Conservation (phyloP, 2,113 vertebrate genomes). For the Ardeotis arabs region DNA sequence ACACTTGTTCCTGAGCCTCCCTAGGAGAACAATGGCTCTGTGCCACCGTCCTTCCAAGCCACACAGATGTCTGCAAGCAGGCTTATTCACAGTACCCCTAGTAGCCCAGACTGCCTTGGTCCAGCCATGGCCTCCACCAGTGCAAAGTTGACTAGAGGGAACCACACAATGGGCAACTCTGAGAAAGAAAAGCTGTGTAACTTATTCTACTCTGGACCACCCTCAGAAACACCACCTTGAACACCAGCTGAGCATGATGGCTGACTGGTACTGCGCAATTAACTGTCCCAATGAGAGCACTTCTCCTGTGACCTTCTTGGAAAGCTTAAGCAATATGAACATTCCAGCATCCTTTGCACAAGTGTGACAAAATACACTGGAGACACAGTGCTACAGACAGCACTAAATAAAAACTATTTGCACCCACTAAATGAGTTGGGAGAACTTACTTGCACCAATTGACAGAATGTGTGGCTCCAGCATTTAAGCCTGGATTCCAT, state of each 20-base stretch:
- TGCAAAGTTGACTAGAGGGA: not conserved
- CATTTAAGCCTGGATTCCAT: not conserved
- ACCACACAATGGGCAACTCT: not conserved
- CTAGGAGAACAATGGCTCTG: not conserved
- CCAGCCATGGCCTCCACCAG: not conserved
- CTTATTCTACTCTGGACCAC: not conserved
- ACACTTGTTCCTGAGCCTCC: not conserved
- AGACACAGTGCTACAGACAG: not conserved
- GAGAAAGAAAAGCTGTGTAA: not conserved
- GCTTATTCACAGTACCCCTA: not conserved
- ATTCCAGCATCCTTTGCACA: not conserved
- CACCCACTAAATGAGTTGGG: not conserved
- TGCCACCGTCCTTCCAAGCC: not conserved
- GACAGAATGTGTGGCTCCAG: not conserved
- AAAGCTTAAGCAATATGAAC: not conserved
- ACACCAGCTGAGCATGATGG: not conserved
- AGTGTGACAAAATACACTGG: not conserved
- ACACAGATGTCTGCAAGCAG: not conserved
- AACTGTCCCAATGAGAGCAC: not conserved
- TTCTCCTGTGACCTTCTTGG: not conserved
- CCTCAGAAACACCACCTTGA: not conserved
- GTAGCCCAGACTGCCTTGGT: not conserved
- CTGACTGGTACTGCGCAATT: not conserved
- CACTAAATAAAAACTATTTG: not conserved
- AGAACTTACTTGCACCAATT: not conserved